Conservation (phyloP, 2,113 vertebrate genomes). For the Haliaeetus leucogaster region DNA sequence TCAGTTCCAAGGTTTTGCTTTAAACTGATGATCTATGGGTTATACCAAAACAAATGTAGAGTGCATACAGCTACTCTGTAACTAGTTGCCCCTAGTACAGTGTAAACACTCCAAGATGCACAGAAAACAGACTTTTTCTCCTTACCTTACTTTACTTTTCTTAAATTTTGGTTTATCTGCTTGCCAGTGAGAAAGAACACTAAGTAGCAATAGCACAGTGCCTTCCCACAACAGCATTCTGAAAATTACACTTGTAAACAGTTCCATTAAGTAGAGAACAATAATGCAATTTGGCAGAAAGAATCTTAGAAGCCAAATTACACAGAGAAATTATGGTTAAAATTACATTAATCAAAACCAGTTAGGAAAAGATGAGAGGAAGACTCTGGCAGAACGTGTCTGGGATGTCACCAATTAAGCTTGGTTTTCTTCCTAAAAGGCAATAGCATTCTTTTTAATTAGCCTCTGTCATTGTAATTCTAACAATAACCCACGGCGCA, state of each 20-base stretch:
- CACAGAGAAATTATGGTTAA: constrained; percentile 37
- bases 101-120: background rate
- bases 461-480: constrained; percentile 38
- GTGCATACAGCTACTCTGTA: background rate
- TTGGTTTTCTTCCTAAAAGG: constrained; percentile 66
- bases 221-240: background rate
- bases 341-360: constrained; percentile 62
- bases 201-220: background rate
- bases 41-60: background rate
- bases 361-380: constrained; percentile 63
- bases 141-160: background rate
- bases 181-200: background rate
- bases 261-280: constrained; percentile 15
- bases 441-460: constrained; percentile 50
- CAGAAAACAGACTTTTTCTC: background rate
- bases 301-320: constrained; percentile 34
- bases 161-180: background rate
- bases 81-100: background rate
- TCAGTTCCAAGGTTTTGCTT: background rate
- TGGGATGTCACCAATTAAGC: constrained; percentile 63
- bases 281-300: constrained; percentile 30
- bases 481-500: background rate
- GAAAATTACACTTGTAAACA: constrained; percentile 48
- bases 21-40: background rate
- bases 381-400: constrained; percentile 38